Conservation (phyloP, 2,888 invertebrate genomes). For the Lasioglossum malachurum region DNA sequence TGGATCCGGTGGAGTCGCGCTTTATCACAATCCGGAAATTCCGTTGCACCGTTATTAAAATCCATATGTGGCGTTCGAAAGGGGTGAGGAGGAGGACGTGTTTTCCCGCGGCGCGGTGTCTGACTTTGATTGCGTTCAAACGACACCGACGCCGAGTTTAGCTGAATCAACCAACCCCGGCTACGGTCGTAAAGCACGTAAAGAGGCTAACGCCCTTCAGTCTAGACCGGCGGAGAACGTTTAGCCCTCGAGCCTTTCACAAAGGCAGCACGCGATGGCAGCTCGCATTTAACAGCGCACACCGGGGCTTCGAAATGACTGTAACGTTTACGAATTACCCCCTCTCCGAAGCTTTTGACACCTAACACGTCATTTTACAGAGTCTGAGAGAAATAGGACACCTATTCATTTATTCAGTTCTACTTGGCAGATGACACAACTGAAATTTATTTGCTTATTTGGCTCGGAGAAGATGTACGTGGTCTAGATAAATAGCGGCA, state of each 20-base stretch:
- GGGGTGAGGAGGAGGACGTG: not conserved
- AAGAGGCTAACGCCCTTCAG: conserved; percentile 1
- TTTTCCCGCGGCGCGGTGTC: not conserved
- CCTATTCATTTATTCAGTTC: too few species aligned
- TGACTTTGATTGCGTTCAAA: not conserved
- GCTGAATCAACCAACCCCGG: not conserved
- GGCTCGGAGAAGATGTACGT: too few species aligned
- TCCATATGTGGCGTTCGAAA: not conserved
- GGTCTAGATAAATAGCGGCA: too few species aligned
- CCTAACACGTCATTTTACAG: too few species aligned
- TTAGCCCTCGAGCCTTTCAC: not conserved
- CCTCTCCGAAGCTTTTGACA: too few species aligned
- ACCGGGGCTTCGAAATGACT: too few species aligned
- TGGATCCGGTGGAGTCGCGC: not conserved
- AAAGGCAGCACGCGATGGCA: not conserved
- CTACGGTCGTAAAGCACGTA: not conserved
- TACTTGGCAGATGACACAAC: too few species aligned
- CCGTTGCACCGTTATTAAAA: conserved; percentile 21
- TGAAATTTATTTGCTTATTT: too few species aligned
- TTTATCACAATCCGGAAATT: not conserved
- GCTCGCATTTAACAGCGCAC: not conserved
- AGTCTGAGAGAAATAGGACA: too few species aligned
- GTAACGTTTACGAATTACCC: too few species aligned
- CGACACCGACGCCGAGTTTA: not conserved
- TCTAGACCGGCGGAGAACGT: not conserved